Evolutionary conservation across 2,888 invertebrate species (phyloP).

Genomic region (Lumbricus terrestris): DNA sequence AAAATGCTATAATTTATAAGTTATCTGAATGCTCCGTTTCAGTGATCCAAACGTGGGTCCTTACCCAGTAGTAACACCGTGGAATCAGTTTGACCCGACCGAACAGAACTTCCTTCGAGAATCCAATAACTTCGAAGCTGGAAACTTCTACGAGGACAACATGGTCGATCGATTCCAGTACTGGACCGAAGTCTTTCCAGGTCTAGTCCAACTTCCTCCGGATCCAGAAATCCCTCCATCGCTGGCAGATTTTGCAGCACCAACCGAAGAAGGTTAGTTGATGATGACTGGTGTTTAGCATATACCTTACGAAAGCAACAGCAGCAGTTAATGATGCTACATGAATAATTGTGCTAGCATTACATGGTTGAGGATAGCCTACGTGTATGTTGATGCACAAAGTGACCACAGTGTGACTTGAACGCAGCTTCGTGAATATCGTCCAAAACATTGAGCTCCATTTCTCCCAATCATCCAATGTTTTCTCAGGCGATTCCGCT

Average conservation of each 20-base stretch:
- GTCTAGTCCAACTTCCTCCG: background rate
- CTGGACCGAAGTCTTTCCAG: constrained; percentile 5
- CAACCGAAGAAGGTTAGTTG: background rate
- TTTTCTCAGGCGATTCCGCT: no score
- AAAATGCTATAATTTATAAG: no score
- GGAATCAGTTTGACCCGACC: constrained; percentile 16
- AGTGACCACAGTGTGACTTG: no score
- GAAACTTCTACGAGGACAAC: background rate
- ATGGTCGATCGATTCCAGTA: constrained; percentile 9
- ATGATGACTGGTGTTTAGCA: no score
- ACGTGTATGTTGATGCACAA: no score
- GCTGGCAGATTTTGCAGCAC: background rate
- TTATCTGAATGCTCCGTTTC: background rate
- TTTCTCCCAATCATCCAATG: no score
- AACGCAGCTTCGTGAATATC: no score
- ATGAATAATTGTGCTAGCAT: no score
- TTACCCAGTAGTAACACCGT: background rate
- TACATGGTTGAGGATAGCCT: no score
- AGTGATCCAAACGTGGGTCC: constrained; percentile 29
- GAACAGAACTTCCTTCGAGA: constrained; percentile 19
- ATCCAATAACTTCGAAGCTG: background rate
- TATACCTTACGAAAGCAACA: no score
- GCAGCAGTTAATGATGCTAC: no score
- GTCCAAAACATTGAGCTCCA: no score
- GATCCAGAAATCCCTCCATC: background rate